Evolutionary conservation across 2,888 invertebrate genomes (phyloP).

Genomic region (Polyommatus icarus): DNA sequence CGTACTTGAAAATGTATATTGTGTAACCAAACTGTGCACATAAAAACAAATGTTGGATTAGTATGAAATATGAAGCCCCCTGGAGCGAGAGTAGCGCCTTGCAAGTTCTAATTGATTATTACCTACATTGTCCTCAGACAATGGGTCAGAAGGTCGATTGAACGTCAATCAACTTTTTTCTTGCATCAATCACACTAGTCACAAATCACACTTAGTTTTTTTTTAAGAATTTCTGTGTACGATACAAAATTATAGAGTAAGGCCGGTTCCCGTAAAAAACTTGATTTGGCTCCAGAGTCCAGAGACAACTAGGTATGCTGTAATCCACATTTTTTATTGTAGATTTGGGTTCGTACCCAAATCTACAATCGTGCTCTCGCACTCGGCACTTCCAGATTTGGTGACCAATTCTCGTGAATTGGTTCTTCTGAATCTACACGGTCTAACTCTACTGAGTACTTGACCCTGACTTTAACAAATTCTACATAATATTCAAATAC

Average conservation of each 20-base stretch:
- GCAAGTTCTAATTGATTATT: slow-evolving; percentile 59
- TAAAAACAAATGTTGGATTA: slow-evolving; percentile 25
- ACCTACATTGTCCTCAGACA: slow-evolving; percentile 55
- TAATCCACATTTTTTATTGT: neutral
- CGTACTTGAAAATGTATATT: slow-evolving; percentile 31
- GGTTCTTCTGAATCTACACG: too few species aligned
- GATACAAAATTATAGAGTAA: neutral
- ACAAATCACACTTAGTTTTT: neutral
- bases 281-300: neutral
- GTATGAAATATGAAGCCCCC: slow-evolving; percentile 28
- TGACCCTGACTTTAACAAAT: too few species aligned
- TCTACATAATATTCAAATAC: too few species aligned
- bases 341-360: too few species aligned
- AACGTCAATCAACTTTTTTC: slow-evolving; percentile 62
- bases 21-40: slow-evolving; percentile 17
- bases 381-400: too few species aligned
- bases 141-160: slow-evolving; percentile 67
- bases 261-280: neutral
- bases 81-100: slow-evolving; percentile 11
- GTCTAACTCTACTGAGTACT: too few species aligned
- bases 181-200: neutral
- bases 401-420: too few species aligned
- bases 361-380: too few species aligned
- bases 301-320: neutral
- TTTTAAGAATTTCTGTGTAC: neutral